Percentiles rank a stretch among this genome's conserved stretches.
These are phyloP conservation scores for Pseudocheirus occidentalis DNA, from an alignment of 2,797 vertebrate species.

Conservation along the genomic window DNA sequence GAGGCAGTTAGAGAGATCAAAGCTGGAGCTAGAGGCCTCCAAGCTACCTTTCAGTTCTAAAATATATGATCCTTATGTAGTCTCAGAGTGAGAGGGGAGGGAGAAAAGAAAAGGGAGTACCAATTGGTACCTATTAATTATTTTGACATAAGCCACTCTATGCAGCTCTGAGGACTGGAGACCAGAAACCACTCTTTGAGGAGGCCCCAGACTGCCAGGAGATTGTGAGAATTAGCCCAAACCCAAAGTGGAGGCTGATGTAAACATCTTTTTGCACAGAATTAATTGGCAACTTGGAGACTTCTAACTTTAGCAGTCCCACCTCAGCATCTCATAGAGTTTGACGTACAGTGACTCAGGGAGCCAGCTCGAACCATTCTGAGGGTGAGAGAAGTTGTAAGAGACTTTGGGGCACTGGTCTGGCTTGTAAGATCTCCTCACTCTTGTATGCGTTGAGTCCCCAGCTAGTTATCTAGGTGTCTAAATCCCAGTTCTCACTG, in stretches of 20 bases:
- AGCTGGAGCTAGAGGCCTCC: not conserved
- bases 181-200: constrained; percentile 46
- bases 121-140: constrained; percentile 34
- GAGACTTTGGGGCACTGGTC: not conserved
- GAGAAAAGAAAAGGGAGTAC: constrained; percentile 41
- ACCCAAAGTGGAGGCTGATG: constrained; percentile 67
- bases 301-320: constrained; percentile 76
- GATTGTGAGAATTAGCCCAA: constrained; percentile 41
- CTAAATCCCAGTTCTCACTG: not conserved
- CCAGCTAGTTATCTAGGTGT: not conserved
- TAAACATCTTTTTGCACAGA: constrained; percentile 74
- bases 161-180: constrained; percentile 18
- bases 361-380: constrained; percentile 38
- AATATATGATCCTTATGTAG: not conserved
- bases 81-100: not conserved
- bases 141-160: constrained; percentile 23
- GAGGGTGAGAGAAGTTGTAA: constrained; percentile 11
- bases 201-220: constrained; percentile 23
- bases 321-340: constrained; percentile 65
- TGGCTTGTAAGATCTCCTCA: constrained; percentile 12
- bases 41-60: not conserved
- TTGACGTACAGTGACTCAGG: constrained; percentile 70
- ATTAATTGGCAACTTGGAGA: constrained; percentile 76
- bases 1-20: not conserved
- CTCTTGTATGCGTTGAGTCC: not conserved